Evolutionary conservation across 2,888 invertebrate species (phyloP), one percentile per base, ranked within the genome.

Genomic region (Oscheius onirici): DNA sequence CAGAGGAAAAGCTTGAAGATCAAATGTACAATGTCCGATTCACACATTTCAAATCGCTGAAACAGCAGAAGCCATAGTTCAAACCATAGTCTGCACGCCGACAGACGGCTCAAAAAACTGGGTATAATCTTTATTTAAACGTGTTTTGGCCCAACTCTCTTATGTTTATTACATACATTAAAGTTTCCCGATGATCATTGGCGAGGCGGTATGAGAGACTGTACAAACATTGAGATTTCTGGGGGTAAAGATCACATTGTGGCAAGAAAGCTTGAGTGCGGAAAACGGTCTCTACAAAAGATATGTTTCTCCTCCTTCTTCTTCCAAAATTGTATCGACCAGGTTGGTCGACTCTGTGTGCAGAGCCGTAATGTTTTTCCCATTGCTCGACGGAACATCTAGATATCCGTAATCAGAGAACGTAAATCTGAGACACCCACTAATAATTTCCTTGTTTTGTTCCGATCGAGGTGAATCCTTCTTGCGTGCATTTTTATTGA

Each of bases 281-380:
- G n/a, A 46, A 8, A 46, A 5, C 3, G 3, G 15, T 13, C 13
- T 10, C 46, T 26, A 63, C 28, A 63, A 26, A 28, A 63, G 63
- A 28, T 63, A 46, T 28, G 63, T 63, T n/a, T 63, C 63, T 49
- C 63, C 63, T 28, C 41, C 58, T 24, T 63, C 63, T 10, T 63
- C 63, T n/a, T 49, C 63, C 49, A 63, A 15, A 26, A 63, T 20
- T 8, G 63, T 63, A 26, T 63, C 63, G 26, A 63, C 49, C 49
- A 63, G 17, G 8, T 63, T 58, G 20, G 58, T 58, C 41, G 41
- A 6, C 20, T 58, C 58, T 20, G 58, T 58, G 8, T 58, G 40
- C 58, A 58, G 20, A 17, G 58, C 17, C 6, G 58, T 41, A 17
- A 58, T 58, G 5, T 40, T 40, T 41, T 41, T 34, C 15, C 58